A percentile compares a stretch with the other conserved stretches of the same genome.
These are phyloP conservation scores for Platichthys stellatus DNA, from an alignment of 2,113 vertebrate genomes.

Conservation along the genomic window DNA sequence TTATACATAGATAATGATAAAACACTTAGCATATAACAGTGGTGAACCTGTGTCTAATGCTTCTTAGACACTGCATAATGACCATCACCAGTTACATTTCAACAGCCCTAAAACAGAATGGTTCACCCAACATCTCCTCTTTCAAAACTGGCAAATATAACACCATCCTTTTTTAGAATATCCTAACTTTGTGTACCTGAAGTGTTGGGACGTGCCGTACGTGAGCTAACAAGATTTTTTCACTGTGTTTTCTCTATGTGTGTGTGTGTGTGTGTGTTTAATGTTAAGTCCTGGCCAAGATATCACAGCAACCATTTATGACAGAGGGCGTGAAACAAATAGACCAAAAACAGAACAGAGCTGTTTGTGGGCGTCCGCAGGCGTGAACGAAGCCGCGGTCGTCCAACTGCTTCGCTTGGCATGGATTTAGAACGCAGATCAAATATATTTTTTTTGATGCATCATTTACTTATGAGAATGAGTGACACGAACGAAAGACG, in stretches of 20 bases:
- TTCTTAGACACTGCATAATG: no score
- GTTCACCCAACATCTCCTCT: no score
- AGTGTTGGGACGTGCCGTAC: neutral
- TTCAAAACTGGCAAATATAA: neutral
- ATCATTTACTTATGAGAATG: neutral
- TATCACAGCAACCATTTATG: slow-evolving; percentile 20
- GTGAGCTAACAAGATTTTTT: neutral
- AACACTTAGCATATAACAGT: no score
- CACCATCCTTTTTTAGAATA: neutral
- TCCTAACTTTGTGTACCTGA: neutral
- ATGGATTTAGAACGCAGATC: neutral
- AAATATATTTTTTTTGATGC: neutral
- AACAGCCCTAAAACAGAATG: no score
- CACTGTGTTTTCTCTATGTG: neutral
- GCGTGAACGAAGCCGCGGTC: slow-evolving; percentile 3
- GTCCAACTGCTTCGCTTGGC: slow-evolving; percentile 16
- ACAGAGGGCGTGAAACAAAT: slow-evolving; percentile 24
- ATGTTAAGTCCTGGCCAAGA: slow-evolving; percentile 3
- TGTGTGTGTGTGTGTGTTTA: neutral
- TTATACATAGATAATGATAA: no score
- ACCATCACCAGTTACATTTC: no score
- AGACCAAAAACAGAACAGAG: slow-evolving; percentile 40
- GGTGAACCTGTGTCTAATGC: no score
- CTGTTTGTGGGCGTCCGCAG: slow-evolving; percentile 43
- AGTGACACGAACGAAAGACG: neutral